Conservation (phyloP, 1,140 invertebrate genomes). For the Bombus waltoni region DNA sequence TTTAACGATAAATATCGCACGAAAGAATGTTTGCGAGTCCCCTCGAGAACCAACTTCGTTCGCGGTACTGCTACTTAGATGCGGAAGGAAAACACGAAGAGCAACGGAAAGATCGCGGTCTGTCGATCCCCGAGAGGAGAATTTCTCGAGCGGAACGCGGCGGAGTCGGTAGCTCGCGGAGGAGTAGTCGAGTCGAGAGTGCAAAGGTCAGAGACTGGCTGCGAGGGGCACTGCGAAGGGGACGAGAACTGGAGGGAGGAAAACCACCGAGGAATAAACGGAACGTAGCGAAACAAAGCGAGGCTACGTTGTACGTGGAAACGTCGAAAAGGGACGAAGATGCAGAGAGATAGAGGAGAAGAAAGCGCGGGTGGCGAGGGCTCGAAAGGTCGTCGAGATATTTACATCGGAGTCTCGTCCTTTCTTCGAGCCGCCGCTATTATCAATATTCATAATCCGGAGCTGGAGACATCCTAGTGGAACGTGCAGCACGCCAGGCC, state of each 20-base stretch:
- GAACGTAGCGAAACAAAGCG: not conserved
- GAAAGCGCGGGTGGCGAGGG: slow-evolving; percentile 63
- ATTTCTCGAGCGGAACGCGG: slow-evolving; percentile 27
- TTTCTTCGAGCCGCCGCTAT: slow-evolving; percentile 66
- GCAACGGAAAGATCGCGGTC: slow-evolving; percentile 6
- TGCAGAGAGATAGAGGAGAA: not conserved
- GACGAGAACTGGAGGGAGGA: not conserved
- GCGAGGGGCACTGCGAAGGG: not conserved
- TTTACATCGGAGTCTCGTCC: slow-evolving; percentile 68
- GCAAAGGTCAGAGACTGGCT: slow-evolving; percentile 32
- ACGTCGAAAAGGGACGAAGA: not conserved
- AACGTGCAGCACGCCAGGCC: slow-evolving; percentile 71
- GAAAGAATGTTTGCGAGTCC: not conserved
- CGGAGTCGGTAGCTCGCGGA: slow-evolving; percentile 9
- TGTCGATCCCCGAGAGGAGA: slow-evolving; percentile 13
- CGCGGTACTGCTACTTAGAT: not conserved
- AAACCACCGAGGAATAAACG: not conserved
- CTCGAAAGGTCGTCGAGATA: slow-evolving; percentile 64
- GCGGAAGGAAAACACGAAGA: not conserved
- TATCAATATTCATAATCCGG: slow-evolving; percentile 79
- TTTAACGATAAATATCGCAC: not conserved
- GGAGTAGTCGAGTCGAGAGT: slow-evolving; percentile 21
- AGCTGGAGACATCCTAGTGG: slow-evolving; percentile 70
- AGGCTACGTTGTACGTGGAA: not conserved
- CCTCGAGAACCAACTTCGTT: not conserved